Evolutionary conservation across 2,113 vertebrate genomes (phyloP).

Genomic region (Progne subis): DNA sequence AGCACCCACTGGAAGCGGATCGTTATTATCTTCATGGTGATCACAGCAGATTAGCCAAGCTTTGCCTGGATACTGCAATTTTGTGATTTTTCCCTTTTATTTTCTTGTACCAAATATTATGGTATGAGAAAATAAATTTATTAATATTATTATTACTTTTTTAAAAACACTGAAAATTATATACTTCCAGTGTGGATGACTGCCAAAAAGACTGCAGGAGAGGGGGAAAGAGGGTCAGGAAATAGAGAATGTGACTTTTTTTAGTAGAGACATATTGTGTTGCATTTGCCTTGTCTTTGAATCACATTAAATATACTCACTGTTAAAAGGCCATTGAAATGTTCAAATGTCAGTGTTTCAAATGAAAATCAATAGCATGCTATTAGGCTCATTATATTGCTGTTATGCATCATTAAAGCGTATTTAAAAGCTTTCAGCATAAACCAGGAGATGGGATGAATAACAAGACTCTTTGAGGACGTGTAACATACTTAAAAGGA

Average conservation of each 20-base stretch:
- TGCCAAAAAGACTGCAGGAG: neutral
- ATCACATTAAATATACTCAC: conserved; percentile 55
- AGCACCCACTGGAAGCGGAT: neutral
- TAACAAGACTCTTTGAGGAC: neutral
- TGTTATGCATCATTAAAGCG: conserved; percentile 35
- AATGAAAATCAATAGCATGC: conserved; percentile 64
- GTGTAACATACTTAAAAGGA: neutral
- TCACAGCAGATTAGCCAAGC: neutral
- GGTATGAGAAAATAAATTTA: neutral
- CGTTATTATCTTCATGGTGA: neutral
- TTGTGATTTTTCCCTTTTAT: neutral
- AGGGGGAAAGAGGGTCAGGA: neutral
- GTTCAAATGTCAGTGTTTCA: conserved; percentile 42
- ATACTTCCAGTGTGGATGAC: neutral
- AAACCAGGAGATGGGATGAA: conserved; percentile 12
- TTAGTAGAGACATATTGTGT: neutral
- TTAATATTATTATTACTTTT: neutral
- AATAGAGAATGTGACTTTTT: neutral
- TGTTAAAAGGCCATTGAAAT: conserved; percentile 42
- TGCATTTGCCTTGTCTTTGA: conserved; percentile 10
- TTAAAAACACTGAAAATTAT: neutral
- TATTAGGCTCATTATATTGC: conserved; percentile 45
- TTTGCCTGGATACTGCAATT: neutral
- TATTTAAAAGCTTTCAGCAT: conserved; percentile 59
- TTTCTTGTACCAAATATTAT: neutral